A percentile compares a stretch with the other conserved stretches of the same genome.
These are phyloP conservation scores for Caligus rogercresseyi DNA, from an alignment of 1,140 invertebrate genomes.

Conservation along the genomic window DNA sequence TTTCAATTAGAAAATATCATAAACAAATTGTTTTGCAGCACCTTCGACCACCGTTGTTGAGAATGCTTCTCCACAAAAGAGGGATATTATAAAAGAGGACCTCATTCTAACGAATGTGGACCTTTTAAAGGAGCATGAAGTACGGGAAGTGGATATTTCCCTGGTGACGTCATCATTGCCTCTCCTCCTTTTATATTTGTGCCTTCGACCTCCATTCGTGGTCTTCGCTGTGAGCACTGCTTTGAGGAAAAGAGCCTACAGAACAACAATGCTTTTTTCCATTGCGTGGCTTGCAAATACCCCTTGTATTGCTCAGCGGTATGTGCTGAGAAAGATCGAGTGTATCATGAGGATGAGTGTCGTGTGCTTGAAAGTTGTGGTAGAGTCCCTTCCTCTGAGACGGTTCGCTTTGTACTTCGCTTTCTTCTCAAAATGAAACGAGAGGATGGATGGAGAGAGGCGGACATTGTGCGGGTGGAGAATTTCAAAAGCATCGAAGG, in stretches of 20 bases:
- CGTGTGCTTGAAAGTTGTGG: background rate
- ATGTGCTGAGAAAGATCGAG: conserved; percentile 6
- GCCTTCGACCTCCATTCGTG: background rate
- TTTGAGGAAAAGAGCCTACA: background rate
- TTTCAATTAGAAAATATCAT: background rate
- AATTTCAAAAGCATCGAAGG: background rate
- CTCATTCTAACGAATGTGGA: background rate
- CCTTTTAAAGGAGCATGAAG: background rate
- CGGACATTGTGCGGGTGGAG: conserved; percentile 6
- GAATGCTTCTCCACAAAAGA: background rate
- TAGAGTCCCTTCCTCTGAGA: conserved; percentile 2
- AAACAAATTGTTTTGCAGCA: background rate
- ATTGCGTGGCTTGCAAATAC: conserved; percentile 12
- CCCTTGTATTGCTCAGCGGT: background rate
- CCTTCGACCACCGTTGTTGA: background rate
- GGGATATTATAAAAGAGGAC: background rate
- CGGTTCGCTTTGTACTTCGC: conserved; percentile 2
- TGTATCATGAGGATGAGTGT: conserved; percentile 1
- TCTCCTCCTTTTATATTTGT: background rate
- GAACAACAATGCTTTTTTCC: background rate
- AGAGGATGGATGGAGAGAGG: background rate
- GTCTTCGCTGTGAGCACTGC: conserved; percentile 3
- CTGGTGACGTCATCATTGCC: background rate
- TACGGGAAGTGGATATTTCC: background rate
- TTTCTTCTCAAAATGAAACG: conserved; percentile 8